Percentiles rank a stretch among this genome's conserved stretches.
Evolutionary conservation across 2,113 vertebrate genomes (phyloP).

Genomic region (Neofelis nebulosa): DNA sequence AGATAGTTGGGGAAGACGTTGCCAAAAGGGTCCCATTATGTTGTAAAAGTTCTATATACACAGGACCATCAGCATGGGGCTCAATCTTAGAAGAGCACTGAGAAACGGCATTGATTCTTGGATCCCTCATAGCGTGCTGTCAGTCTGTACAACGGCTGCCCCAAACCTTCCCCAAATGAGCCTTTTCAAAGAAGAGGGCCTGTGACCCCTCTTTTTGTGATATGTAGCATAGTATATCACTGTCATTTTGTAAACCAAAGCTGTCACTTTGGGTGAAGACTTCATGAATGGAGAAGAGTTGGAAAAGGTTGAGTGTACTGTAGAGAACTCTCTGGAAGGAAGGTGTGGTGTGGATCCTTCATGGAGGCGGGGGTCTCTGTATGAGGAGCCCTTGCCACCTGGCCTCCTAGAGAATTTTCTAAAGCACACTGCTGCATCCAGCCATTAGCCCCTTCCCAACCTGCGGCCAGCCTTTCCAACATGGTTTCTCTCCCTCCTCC

Average conservation of each 20-base stretch:
- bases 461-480: neutral
- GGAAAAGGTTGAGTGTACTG: neutral
- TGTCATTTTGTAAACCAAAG: neutral
- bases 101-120: neutral
- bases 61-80: neutral
- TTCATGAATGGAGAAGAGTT: neutral
- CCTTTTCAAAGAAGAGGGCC: neutral
- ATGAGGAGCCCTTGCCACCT: neutral
- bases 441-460: neutral
- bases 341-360: neutral
- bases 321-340: neutral
- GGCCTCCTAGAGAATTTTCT: neutral
- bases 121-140: accelerated
- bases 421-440: neutral
- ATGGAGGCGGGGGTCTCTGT: neutral
- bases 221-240: neutral
- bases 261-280: neutral
- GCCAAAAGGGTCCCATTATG: neutral
- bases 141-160: neutral
- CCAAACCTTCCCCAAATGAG: neutral
- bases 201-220: neutral
- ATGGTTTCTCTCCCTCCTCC: neutral
- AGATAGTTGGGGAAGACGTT: neutral
- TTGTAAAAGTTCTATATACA: neutral
- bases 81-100: neutral